A percentile compares a stretch with the other conserved stretches of the same genome.
phyloP scores from a whole-genome alignment of 1,140 invertebrate species.

The Tetramorium simillimum region DNA sequence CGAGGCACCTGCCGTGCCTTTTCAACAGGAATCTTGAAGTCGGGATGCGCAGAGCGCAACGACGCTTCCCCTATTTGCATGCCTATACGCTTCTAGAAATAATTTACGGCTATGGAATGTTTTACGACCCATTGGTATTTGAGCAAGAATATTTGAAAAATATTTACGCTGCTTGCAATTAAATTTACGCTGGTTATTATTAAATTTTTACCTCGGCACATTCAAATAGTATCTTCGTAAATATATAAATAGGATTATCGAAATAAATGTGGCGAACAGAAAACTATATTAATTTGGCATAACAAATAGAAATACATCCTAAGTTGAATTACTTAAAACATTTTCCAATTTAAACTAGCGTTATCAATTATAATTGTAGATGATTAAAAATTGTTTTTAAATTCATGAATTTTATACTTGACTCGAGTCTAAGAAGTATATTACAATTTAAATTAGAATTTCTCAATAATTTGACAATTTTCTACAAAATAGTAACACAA shows the following conservation, averaged over 20 bases:
- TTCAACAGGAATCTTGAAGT: slow-evolving; percentile 32
- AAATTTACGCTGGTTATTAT: neutral
- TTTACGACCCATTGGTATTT: slow-evolving; percentile 16
- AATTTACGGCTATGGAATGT: slow-evolving; percentile 36
- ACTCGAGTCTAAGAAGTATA: neutral
- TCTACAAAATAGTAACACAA: neutral
- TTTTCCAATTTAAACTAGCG: neutral
- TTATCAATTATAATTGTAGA: neutral
- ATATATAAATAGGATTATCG: neutral
- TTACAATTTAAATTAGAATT: neutral
- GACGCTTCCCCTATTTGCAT: neutral
- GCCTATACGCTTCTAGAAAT: neutral
- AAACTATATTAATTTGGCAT: neutral
- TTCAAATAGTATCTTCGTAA: neutral
- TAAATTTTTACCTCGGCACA: neutral
- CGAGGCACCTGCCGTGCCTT: slow-evolving; percentile 20
- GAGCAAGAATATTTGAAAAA: neutral
- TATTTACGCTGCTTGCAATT: neutral
- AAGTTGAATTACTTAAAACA: slow-evolving; percentile 1
- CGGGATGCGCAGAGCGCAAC: neutral
- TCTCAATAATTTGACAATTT: neutral
- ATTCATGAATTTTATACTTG: neutral
- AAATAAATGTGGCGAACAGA: neutral
- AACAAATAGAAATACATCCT: neutral
- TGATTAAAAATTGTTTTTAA: neutral